Evolutionary conservation across 2,888 invertebrate species (phyloP), one percentile per base, ranked within the genome.

Genomic region (Epirrita christyi): DNA sequence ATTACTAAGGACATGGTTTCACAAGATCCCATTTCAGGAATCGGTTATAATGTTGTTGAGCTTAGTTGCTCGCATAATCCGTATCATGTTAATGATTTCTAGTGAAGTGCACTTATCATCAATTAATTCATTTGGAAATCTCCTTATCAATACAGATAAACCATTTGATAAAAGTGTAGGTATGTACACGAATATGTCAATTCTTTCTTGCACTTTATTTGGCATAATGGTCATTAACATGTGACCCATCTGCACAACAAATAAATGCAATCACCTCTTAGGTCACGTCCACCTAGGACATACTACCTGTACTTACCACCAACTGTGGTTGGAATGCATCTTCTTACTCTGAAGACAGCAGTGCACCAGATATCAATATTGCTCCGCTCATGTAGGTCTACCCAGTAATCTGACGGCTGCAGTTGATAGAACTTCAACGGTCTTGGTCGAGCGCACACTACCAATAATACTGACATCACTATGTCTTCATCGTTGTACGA

Each of bases 401-500:
- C 50, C 89, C 89, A 90, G 63, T 88, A 77, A 58, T 85, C 65
- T 1, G 81, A 70, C 0, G 88, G 86, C 57, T 86, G 73, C 3
- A 87, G 50, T 61, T 88, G 65, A 54, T 75, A 90, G 59, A 88
- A 86, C 48, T 85, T 83, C 13, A 86, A 29, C 11, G 85, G 81
- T 61, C 82, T 80, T 0, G 86, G 92, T 61, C 67, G 80, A 13
- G 87, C 88, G 61, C 91, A 92, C 1, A 92, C 90, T 48, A 90
- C 68, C 41, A 92, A 75, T 11, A 92, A 65, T 37, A 89, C 75
- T 29, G 91, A 87, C 81, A 92, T 81, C 1, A 84, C 69, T 55
- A 92, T 85, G 56, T 91, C 88, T 43, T 86, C 83, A 73, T 86
- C 75, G 51, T 90, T 89, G 62, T 80, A 78, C 1, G 91, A 83